Conservation (phyloP, 2,797 vertebrate species). For the Pseudochaenichthys georgianus region DNA sequence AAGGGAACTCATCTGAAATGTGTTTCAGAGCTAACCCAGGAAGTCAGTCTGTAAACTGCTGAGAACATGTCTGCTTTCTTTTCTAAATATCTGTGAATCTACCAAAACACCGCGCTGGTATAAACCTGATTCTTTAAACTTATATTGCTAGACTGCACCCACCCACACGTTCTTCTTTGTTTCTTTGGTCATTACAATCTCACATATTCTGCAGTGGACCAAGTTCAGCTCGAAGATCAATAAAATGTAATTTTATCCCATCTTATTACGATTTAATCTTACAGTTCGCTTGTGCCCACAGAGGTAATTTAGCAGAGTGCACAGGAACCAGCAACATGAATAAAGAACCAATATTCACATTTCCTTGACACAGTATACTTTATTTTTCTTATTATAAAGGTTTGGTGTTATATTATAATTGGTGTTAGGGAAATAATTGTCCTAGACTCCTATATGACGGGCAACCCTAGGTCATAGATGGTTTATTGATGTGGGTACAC, state of each 20-base stretch:
- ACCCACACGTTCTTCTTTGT: neutral
- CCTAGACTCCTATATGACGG: too few relatives aligned
- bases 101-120: neutral
- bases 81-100: too few relatives aligned
- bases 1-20: neutral
- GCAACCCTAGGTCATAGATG: too few relatives aligned
- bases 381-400: slow-evolving; percentile 3
- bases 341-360: slow-evolving; percentile 25
- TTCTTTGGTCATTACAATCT: neutral
- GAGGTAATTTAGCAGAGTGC: slow-evolving; percentile 46
- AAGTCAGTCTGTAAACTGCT: neutral
- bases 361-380: slow-evolving; percentile 6
- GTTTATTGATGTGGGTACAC: too few relatives aligned
- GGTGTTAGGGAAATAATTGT: too few relatives aligned
- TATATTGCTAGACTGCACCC: neutral
- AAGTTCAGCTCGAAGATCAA: slow-evolving; percentile 45
- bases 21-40: neutral
- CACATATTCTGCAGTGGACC: neutral
- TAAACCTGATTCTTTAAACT: neutral
- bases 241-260: slow-evolving; percentile 48
- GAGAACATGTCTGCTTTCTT: too few relatives aligned
- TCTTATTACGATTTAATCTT: slow-evolving; percentile 65
- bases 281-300: slow-evolving; percentile 49
- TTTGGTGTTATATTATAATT: neutral
- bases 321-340: slow-evolving; percentile 39